A percentile compares a stretch with the other conserved stretches of the same genome.
Conservation (phyloP, 2,113 vertebrate species). For the Arothron firmamentum region DNA sequence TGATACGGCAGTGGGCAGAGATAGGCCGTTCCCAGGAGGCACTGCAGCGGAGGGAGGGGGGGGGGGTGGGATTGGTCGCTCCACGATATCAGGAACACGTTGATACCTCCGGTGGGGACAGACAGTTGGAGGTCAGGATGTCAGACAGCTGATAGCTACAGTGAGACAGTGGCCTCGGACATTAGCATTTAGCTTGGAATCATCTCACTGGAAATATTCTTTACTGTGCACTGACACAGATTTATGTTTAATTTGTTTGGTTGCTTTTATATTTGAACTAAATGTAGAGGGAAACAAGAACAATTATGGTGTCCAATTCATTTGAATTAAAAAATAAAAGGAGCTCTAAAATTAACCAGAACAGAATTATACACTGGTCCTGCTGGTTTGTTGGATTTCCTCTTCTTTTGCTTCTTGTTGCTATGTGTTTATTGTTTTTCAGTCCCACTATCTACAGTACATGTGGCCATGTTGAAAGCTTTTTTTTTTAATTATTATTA, state of each 20-base stretch:
- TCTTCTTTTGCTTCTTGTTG: constrained; percentile 5
- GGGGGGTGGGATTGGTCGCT: constrained; percentile 50
- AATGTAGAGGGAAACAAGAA: too few species aligned
- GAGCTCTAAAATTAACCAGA: too few species aligned
- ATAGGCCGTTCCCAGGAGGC: constrained; percentile 78
- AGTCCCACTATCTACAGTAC: constrained; percentile 2
- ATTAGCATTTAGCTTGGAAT: too few species aligned
- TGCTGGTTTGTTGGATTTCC: too few species aligned
- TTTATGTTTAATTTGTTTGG: too few species aligned
- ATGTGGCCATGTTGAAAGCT: constrained; percentile 10
- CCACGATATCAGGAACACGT: constrained; percentile 68
- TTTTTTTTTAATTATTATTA: not conserved
- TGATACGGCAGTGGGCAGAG: constrained; percentile 75
- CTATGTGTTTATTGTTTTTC: constrained; percentile 11
- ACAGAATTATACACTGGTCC: too few species aligned
- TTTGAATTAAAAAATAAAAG: too few species aligned
- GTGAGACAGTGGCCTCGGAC: not conserved
- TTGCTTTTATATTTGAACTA: constrained; percentile 41
- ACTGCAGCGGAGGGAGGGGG: constrained; percentile 41
- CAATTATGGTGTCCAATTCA: too few species aligned
- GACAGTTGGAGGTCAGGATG: constrained; percentile 63
- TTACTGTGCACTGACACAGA: too few species aligned
- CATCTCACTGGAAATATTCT: too few species aligned
- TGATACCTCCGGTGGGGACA: constrained; percentile 57
- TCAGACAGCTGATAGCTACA: constrained; percentile 39